Evolutionary conservation across 2,113 vertebrate species (phyloP), one percentile per base, ranked within the genome.

Genomic region (Serinus canaria): DNA sequence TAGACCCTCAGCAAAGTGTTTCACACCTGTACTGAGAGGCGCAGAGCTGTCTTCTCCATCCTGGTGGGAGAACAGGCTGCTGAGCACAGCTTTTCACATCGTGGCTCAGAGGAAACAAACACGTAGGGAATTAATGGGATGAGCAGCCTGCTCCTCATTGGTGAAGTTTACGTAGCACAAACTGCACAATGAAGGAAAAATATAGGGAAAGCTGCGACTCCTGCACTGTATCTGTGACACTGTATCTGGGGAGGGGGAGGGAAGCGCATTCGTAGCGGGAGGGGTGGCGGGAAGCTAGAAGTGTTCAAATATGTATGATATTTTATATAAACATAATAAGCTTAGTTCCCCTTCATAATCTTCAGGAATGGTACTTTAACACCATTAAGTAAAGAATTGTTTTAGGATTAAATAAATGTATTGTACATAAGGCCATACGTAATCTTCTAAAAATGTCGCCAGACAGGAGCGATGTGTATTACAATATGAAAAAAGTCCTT

Each of bases 391-490:
- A 96, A 96, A 96, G 84, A 94, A 89, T 94, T 96, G 97, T 97
- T 98, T 94, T 97, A 98, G 97, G 95, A 77, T 96, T 97, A 96
- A 80, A 97, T 98, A 98, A 96, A 97, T 96, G 98, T 97, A 97
- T 98, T 99, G 98, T 98, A 98, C 97, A 98, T 98, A 98, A 97
- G 96, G 97, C 97, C 97, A 98, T 98, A 98, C 97, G 83, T 98
- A 98, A 98, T 98, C 98, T 97, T 98, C 97, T 96, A 94, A 97
- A 97, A 97, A 95, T 85, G 86, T 98, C 96, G 96, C 97, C 95
- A 37, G 83, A 80, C 95, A 95, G 92, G 91, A 97, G 97, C 97
- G 91, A 98, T 98, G 96, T 87, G 98, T 98, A 97, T 98, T 98
- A 98, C 98, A 97, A 98, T 98, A 97, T 97, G 95, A 95, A 96